Conservation (phyloP, 2,888 invertebrate genomes). For the Hirtodrosophila confusa region DNA sequence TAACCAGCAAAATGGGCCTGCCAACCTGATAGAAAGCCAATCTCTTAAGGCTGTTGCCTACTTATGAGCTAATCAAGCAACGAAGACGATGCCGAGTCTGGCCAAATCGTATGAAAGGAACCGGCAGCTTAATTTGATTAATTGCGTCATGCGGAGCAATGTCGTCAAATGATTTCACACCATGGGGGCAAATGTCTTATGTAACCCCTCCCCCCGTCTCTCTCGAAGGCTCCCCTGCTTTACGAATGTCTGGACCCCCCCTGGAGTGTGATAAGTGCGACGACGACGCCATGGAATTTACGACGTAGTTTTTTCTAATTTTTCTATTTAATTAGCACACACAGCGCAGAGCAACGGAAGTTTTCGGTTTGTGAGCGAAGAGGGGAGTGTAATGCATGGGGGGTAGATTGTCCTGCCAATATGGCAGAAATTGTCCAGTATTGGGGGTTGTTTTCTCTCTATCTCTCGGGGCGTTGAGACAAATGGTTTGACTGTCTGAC, state of each 20-base stretch:
- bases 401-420: constrained; percentile 51
- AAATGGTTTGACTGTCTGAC: constrained; percentile 68
- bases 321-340: constrained; percentile 75
- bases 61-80: constrained; percentile 71
- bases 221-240: constrained; percentile 13
- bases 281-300: constrained; percentile 63
- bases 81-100: constrained; percentile 10
- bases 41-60: constrained; percentile 38
- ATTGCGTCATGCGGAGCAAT: constrained; percentile 75
- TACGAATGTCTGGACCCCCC: constrained; percentile 33
- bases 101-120: constrained; percentile 34
- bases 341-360: constrained; percentile 18
- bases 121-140: constrained; percentile 73
- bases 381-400: background rate
- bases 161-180: constrained; percentile 77
- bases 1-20: constrained; percentile 13
- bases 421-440: constrained; percentile 26
- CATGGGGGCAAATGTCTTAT: constrained; percentile 23
- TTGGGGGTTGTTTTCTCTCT: constrained; percentile 27
- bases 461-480: constrained; percentile 49
- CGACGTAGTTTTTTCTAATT: constrained; percentile 78
- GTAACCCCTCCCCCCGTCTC: constrained; percentile 1
- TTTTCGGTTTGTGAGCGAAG: constrained; percentile 2
- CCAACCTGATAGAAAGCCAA: constrained; percentile 26
- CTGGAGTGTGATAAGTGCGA: constrained; percentile 70